Conservation (phyloP, 2,113 vertebrate species). For the Nycticebus coucang region DNA sequence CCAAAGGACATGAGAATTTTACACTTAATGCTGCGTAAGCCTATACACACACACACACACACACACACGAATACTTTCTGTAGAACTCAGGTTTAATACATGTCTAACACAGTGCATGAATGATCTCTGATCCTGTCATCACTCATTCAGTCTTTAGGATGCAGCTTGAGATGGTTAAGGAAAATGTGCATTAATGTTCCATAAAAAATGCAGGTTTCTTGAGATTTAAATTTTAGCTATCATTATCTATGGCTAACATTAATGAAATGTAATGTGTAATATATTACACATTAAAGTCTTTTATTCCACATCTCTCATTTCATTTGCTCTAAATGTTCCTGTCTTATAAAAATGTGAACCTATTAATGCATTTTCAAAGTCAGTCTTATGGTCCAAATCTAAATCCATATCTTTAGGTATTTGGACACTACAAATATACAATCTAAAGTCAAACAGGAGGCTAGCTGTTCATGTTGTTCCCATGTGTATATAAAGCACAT, state of each 20-base stretch:
- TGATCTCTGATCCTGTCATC: background rate
- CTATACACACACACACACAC: background rate
- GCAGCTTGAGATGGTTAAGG: background rate
- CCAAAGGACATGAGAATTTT: background rate
- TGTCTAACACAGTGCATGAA: background rate
- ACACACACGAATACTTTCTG: background rate
- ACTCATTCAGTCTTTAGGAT: background rate
- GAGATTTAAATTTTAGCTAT: background rate
- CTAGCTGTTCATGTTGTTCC: background rate
- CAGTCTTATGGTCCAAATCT: background rate
- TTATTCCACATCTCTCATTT: slow-evolving; percentile 10
- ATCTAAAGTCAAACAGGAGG: background rate
- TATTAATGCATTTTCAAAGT: background rate
- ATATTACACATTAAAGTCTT: background rate
- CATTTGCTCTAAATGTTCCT: background rate
- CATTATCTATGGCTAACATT: background rate
- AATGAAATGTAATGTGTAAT: too few species aligned
- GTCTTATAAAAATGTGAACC: background rate
- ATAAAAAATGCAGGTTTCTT: background rate
- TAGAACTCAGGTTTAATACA: background rate
- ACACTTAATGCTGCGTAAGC: background rate
- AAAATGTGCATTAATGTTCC: background rate
- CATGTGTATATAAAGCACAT: background rate
- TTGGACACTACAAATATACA: background rate
- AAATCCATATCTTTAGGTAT: background rate